These are phyloP conservation scores for Rhamphomyia laevipes DNA, from an alignment of 2,888 invertebrate species.

Conservation along the genomic window DNA sequence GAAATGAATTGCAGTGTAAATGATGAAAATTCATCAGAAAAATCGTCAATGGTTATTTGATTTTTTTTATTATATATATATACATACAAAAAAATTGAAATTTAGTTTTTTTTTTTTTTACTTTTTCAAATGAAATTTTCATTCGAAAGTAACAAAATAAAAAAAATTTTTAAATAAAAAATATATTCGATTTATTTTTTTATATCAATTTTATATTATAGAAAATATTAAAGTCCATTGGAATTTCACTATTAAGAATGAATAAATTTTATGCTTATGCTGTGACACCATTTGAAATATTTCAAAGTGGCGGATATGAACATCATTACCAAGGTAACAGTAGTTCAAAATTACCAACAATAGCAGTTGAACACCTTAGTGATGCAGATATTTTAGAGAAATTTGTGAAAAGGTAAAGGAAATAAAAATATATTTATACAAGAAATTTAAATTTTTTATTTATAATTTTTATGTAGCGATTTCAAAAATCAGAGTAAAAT, in stretches of 20 bases:
- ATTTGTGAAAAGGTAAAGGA: slow-evolving; percentile 58
- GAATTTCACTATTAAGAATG: slow-evolving; percentile 32
- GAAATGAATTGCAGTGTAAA: slow-evolving; percentile 22
- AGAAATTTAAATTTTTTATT: not conserved
- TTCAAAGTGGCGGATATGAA: slow-evolving; percentile 13
- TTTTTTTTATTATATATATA: not conserved
- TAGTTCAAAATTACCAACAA: slow-evolving; percentile 26
- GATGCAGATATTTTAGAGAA: slow-evolving; percentile 66
- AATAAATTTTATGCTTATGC: slow-evolving; percentile 36
- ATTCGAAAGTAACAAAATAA: not conserved
- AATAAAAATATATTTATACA: not conserved
- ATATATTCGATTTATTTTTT: no score
- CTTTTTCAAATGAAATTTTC: not conserved
- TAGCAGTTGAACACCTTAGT: slow-evolving; percentile 37
- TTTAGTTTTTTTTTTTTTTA: not conserved
- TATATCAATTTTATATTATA: slow-evolving; percentile 11
- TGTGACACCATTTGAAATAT: slow-evolving; percentile 35
- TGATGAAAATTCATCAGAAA: not conserved
- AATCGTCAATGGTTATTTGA: not conserved
- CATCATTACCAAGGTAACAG: not conserved
- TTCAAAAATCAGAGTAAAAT: no score
- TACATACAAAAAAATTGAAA: no score
- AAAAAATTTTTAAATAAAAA: no score
- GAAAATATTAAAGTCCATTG: slow-evolving; percentile 30
- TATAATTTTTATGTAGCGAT: no score